Conservation (phyloP, 2,113 vertebrate genomes). For the Rhabdornis inornatus region DNA sequence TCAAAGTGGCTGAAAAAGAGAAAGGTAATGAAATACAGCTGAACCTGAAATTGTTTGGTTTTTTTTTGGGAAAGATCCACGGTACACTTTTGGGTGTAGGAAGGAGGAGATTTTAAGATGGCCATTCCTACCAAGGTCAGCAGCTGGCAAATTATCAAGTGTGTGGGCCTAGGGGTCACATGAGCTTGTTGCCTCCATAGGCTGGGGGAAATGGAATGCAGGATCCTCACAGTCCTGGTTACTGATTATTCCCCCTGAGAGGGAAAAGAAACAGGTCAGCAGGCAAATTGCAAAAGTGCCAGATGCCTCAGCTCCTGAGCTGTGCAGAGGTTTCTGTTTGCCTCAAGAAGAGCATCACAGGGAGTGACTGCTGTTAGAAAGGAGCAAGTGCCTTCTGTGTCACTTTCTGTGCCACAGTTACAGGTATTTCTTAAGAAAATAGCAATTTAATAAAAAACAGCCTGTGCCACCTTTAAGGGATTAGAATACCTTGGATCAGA, state of each 20-base stretch:
- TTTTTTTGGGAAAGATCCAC: fast-evolving
- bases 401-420: slow-evolving; percentile 79
- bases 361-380: neutral
- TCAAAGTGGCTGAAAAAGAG: slow-evolving; percentile 49
- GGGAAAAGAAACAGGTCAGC: neutral
- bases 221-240: neutral
- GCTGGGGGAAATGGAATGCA: neutral
- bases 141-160: neutral
- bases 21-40: slow-evolving; percentile 63
- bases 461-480: neutral
- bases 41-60: neutral
- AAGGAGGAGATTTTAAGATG: neutral
- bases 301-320: neutral
- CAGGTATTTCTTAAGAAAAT: slow-evolving; percentile 27
- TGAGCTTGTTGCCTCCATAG: neutral
- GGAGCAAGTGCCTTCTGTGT: slow-evolving; percentile 66
- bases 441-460: neutral
- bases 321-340: neutral
- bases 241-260: neutral
- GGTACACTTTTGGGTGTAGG: neutral
- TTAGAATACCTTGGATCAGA: neutral
- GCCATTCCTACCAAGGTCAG: neutral
- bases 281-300: neutral
- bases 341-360: neutral
- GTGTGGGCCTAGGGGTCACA: fast-evolving